phyloP scores from a whole-genome alignment of 92 coral and sea anemone genomes.

The Zoanthus gigantus region DNA sequence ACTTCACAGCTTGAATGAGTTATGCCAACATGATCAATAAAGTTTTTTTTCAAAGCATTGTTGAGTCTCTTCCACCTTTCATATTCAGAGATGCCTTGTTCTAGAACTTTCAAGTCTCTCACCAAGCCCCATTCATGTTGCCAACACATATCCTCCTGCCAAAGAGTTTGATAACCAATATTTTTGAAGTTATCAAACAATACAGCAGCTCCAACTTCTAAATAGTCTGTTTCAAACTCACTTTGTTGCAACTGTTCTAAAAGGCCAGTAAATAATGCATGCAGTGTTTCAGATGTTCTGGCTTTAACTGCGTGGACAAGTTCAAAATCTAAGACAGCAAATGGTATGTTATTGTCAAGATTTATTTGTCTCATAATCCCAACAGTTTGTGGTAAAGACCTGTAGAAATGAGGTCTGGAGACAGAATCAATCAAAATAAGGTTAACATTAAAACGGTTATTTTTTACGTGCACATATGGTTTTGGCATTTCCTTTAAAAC shows the following conservation, averaged over 20 bases:
- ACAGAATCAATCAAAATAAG: slow-evolving; percentile 81
- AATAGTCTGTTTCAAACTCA: slow-evolving; percentile 37
- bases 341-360: not conserved
- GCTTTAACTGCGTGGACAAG: no score
- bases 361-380: slow-evolving; percentile 64
- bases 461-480: not conserved
- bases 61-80: slow-evolving; percentile 61
- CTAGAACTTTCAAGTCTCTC: slow-evolving; percentile 48
- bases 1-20: slow-evolving; percentile 76
- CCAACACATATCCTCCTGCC: slow-evolving; percentile 83
- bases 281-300: no score
- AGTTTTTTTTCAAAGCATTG: slow-evolving; percentile 41
- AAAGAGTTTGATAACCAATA: slow-evolving; percentile 77
- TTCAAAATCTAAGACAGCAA: no score
- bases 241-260: no score
- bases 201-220: slow-evolving; percentile 37
- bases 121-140: slow-evolving; percentile 61
- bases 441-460: slow-evolving; percentile 73
- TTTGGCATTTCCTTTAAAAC: slow-evolving; percentile 4
- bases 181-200: slow-evolving; percentile 60
- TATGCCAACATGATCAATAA: slow-evolving; percentile 69
- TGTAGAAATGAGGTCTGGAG: slow-evolving; percentile 86
- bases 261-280: no score
- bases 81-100: slow-evolving; percentile 20
- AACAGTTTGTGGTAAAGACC: slow-evolving; percentile 84